Evolutionary conservation across 2,113 vertebrate species (phyloP).

Genomic region (Marmota monax): DNA sequence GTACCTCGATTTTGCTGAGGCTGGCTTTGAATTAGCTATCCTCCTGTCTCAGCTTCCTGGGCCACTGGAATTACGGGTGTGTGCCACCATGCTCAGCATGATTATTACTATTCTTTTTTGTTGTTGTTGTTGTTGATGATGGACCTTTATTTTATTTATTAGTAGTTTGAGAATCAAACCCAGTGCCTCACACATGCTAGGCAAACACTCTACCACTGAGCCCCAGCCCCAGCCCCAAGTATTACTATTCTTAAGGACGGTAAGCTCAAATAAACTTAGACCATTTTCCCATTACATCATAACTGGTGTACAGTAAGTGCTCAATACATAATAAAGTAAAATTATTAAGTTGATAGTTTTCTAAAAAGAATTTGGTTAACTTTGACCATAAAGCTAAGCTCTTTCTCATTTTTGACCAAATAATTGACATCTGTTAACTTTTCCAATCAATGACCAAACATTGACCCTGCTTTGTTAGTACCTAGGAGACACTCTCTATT

Average conservation of each 20-base stretch:
- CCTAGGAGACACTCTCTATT: not conserved
- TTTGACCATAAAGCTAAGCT: not conserved
- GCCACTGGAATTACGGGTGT: too few relatives aligned
- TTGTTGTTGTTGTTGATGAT: too few relatives aligned
- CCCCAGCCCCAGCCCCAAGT: too few relatives aligned
- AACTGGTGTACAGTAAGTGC: not conserved
- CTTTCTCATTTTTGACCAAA: not conserved
- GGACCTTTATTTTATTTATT: too few relatives aligned
- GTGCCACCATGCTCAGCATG: too few relatives aligned
- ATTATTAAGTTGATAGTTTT: not conserved
- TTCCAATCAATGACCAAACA: not conserved
- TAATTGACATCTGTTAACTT: not conserved
- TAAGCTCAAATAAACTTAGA: not conserved
- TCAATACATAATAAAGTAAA: not conserved
- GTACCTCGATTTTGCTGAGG: too few relatives aligned
- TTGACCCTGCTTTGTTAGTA: not conserved
- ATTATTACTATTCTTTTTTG: too few relatives aligned
- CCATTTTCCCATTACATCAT: not conserved
- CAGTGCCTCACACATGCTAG: too few relatives aligned
- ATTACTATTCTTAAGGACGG: not conserved
- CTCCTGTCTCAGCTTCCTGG: too few relatives aligned
- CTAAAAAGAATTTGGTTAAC: not conserved
- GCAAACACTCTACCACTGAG: too few relatives aligned
- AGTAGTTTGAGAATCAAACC: too few relatives aligned
- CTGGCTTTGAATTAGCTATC: too few relatives aligned